Evolutionary conservation across 2,797 vertebrate species (phyloP).

Genomic region (Urophycis tenuis): DNA sequence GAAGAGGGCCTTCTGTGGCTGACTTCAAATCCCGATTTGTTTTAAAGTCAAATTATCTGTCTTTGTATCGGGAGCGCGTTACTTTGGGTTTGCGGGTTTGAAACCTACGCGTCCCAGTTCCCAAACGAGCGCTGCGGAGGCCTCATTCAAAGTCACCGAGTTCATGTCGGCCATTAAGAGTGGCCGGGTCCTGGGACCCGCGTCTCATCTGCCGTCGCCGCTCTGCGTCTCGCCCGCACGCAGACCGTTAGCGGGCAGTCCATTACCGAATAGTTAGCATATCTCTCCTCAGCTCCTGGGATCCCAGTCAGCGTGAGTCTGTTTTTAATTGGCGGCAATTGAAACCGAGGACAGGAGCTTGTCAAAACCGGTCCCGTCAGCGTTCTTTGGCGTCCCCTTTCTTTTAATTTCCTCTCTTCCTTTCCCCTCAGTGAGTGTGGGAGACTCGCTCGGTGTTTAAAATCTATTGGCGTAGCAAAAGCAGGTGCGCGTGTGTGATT

Average conservation of each 20-base stretch:
- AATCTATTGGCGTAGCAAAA: neutral
- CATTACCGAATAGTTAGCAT: neutral
- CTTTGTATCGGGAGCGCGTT: no score
- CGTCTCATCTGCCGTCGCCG: no score
- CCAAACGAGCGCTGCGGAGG: neutral
- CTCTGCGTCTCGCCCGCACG: neutral
- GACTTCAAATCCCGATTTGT: neutral
- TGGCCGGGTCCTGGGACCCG: neutral
- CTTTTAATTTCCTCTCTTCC: neutral
- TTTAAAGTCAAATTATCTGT: neutral
- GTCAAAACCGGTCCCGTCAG: neutral
- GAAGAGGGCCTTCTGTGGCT: neutral
- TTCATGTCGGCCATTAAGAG: neutral
- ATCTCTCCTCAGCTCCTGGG: conserved; percentile 1
- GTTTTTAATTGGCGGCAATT: neutral
- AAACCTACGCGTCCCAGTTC: neutral
- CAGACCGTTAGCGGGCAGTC: neutral
- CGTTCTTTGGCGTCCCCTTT: neutral
- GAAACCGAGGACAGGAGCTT: neutral
- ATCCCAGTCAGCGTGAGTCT: conserved; percentile 5
- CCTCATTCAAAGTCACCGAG: neutral
- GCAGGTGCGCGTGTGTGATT: neutral
- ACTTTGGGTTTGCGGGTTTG: no score
- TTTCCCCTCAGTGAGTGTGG: neutral
- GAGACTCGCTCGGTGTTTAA: neutral